Conservation (phyloP, 2,113 vertebrate species). For the Labrus mixtus region DNA sequence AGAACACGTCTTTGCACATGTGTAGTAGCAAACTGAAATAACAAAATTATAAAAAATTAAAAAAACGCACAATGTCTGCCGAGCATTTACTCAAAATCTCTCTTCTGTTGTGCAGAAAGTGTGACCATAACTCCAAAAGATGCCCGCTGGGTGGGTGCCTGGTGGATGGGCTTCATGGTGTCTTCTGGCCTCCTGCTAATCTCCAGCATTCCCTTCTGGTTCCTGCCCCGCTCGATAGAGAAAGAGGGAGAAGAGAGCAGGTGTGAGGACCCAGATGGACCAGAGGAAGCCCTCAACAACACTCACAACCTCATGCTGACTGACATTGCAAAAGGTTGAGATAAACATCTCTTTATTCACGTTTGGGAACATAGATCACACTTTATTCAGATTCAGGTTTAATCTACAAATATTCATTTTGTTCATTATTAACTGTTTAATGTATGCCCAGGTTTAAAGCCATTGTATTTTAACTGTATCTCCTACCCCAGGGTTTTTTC, state of each 20-base stretch:
- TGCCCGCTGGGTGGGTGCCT: conserved; percentile 95
- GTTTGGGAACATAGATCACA: neutral
- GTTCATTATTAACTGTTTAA: neutral
- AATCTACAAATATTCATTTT: neutral
- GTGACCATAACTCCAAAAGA: conserved; percentile 91
- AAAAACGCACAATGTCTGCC: neutral
- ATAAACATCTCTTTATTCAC: neutral
- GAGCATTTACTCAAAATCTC: neutral
- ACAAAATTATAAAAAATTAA: neutral
- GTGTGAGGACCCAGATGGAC: neutral
- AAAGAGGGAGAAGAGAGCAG: conserved; percentile 46
- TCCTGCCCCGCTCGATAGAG: conserved; percentile 86
- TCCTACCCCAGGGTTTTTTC: conserved; percentile 84
- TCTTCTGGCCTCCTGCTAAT: conserved; percentile 79
- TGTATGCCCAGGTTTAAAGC: neutral
- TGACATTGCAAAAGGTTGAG: conserved; percentile 78
- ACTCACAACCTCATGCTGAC: conserved; percentile 59
- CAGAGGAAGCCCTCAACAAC: neutral
- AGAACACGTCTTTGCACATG: too few relatives aligned
- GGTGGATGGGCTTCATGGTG: conserved; percentile 93
- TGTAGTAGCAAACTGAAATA: neutral
- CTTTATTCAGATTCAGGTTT: neutral
- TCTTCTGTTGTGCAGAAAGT: conserved; percentile 79
- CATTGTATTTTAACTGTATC: neutral
- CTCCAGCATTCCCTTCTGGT: conserved; percentile 91